phyloP scores from a whole-genome alignment of 2,888 invertebrate genomes.

The Mantis religiosa region DNA sequence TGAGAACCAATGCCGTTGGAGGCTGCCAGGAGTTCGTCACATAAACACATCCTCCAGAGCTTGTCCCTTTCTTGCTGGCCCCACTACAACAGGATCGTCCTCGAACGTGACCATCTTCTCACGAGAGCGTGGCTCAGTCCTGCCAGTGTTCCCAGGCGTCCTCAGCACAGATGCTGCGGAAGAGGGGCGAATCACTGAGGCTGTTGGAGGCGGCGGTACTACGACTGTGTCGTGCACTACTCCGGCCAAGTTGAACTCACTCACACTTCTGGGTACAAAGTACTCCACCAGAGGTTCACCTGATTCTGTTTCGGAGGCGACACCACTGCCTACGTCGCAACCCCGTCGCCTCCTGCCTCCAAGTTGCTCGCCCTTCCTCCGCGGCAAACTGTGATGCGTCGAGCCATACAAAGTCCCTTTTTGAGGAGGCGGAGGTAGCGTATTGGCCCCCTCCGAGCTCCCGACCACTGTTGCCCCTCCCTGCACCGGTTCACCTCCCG shows the following conservation, averaged over 20 bases:
- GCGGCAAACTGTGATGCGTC: conserved; percentile 50
- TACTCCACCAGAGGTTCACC: conserved; percentile 67
- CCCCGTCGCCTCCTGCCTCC: background rate
- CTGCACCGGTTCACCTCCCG: background rate
- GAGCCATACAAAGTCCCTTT: conserved; percentile 41
- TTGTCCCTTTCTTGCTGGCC: conserved; percentile 33
- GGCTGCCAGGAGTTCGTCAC: conserved; percentile 54
- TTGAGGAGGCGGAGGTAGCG: conserved; percentile 40
- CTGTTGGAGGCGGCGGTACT: conserved; percentile 44
- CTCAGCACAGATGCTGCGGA: conserved; percentile 41
- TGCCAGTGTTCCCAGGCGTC: conserved; percentile 29
- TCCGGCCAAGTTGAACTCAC: conserved; percentile 74
- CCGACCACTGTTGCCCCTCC: background rate
- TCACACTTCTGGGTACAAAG: conserved; percentile 78
- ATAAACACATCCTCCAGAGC: conserved; percentile 71
- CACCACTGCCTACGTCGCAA: background rate
- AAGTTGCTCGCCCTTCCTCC: conserved; percentile 41
- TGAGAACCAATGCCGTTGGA: background rate
- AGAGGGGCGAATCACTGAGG: conserved; percentile 37
- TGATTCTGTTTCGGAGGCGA: conserved; percentile 35
- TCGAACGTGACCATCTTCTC: conserved; percentile 81
- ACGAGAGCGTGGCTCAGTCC: conserved; percentile 49
- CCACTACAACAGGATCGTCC: conserved; percentile 55
- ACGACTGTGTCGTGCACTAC: conserved; percentile 54
- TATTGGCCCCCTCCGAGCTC: conserved; percentile 43